A percentile compares a stretch with the other conserved stretches of the same genome.
phyloP scores from a whole-genome alignment of 2,888 invertebrate species.

The Parelbella ahira region DNA sequence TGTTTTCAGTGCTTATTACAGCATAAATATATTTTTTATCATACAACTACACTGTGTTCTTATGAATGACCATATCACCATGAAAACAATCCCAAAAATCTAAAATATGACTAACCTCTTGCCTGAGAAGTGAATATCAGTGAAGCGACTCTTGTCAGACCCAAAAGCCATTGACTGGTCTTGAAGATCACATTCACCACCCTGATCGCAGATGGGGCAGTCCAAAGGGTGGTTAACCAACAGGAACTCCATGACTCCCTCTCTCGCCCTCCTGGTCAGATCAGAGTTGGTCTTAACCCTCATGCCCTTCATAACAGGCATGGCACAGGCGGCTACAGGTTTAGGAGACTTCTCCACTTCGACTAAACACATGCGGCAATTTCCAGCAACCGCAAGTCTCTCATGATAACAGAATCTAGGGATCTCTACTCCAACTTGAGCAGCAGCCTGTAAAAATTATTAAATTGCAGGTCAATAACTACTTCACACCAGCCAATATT shows the following conservation, averaged over 20 bases:
- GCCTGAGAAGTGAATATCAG: conserved; percentile 94
- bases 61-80: no score
- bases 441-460: conserved; percentile 88
- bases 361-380: conserved; percentile 99
- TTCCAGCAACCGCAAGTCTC: conserved; percentile 98
- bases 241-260: conserved; percentile 98
- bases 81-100: background rate
- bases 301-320: conserved; percentile 99
- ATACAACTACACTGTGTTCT: no score
- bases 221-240: conserved; percentile 99
- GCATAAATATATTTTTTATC: no score
- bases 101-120: conserved; percentile 83
- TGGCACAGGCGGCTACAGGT: conserved; percentile 99
- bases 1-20: no score
- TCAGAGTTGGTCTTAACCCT: conserved; percentile 98
- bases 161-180: conserved; percentile 99
- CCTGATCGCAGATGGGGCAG: conserved; percentile 99
- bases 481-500: no score
- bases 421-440: conserved; percentile 97
- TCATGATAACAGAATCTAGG: conserved; percentile 99
- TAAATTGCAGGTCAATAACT: no score
- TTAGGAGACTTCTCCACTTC: conserved; percentile 99
- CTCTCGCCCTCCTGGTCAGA: conserved; percentile 87
- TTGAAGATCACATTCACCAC: conserved; percentile 95
- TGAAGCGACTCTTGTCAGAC: conserved; percentile 94